Evolutionary conservation across 2,797 vertebrate species (phyloP), one percentile per base, ranked within the genome.

Genomic region (Hipposideros larvatus): DNA sequence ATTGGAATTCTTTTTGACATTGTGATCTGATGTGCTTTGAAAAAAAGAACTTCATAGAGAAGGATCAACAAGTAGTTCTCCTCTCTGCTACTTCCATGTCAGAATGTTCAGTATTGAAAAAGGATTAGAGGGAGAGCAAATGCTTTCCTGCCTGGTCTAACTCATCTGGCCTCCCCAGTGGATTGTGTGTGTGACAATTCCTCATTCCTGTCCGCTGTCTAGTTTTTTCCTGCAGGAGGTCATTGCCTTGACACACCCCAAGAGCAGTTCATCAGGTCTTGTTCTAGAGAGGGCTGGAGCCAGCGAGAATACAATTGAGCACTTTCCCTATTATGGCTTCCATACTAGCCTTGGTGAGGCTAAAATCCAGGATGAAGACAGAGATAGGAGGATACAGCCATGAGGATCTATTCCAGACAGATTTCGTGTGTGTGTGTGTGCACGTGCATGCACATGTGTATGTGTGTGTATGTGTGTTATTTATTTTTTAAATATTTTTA

Each of bases 281-380:
- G 78, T 57, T 95, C 83, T 87, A 83, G 43, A 74, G 57, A 87
- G 3, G 70, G 5, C 34, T 74, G 51, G 6, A 87, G 66, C 57
- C 75, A 91, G 65, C 46, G 85, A 80, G 87, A 85, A 90, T 61
- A 85, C 10, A 93, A 77, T 65, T 84, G 80, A 79, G 15, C 22
- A n/a, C 86, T 95, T 91, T 63, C 59, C 68, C 77, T 73, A 37
- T 37, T 37, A 37, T 95, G 94, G 85, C 79, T 94, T 53, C 26
- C 9, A 5, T 93, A 92, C 87, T 68, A 43, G 74, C 6, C 15
- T 46, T 92, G 86, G 84, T 74, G 65, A 66, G 41, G 8, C 28
- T 51, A 55, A 46, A 87, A 37, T 95, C 74, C 83, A 94, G 83
- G 83, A 96, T 95, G 89, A 96, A 96, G 93, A 87, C 43, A 87